A percentile compares a stretch with the other conserved stretches of the same genome.
Evolutionary conservation across 2,888 invertebrate species (phyloP).

Genomic region (Oxycera nigricornis): DNA sequence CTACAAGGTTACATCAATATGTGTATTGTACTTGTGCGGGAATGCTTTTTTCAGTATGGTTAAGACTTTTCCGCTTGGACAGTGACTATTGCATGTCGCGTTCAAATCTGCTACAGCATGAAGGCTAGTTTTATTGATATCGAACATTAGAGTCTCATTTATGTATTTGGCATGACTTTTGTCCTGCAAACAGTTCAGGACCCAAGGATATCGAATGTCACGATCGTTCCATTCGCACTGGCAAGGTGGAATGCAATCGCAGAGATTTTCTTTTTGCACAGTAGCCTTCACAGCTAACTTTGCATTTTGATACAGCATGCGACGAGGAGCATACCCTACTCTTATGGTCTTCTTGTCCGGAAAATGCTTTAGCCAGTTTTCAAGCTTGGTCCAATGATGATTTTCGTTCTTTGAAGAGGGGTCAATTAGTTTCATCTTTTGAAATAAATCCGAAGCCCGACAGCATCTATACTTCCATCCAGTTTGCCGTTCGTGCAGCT

Average conservation of each 20-base stretch:
- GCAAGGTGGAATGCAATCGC: constrained; percentile 52
- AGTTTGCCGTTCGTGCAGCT: constrained; percentile 64
- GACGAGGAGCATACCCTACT: constrained; percentile 49
- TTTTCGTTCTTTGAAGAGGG: constrained; percentile 56
- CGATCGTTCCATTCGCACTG: constrained; percentile 51
- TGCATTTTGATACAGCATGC: constrained; percentile 42
- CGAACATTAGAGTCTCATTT: too few relatives aligned
- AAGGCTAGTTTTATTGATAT: background rate
- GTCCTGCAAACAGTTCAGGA: constrained; percentile 39
- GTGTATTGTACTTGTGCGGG: background rate
- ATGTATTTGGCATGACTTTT: too few relatives aligned
- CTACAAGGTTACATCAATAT: background rate
- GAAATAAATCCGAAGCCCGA: constrained; percentile 63
- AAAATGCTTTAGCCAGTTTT: constrained; percentile 50
- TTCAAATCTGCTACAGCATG: background rate
- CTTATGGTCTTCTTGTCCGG: constrained; percentile 48
- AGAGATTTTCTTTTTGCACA: constrained; percentile 9
- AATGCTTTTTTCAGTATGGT: background rate
- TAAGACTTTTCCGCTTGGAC: background rate
- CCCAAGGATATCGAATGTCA: constrained; percentile 46
- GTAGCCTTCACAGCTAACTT: background rate
- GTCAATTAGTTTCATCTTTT: constrained; percentile 65
- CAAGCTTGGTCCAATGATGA: constrained; percentile 66
- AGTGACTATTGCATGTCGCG: background rate
- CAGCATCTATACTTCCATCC: constrained; percentile 64